Base-by-base conservation (phyloP, 1,140 invertebrate genomes). In the Dendroctonus ponderosae region DNA sequence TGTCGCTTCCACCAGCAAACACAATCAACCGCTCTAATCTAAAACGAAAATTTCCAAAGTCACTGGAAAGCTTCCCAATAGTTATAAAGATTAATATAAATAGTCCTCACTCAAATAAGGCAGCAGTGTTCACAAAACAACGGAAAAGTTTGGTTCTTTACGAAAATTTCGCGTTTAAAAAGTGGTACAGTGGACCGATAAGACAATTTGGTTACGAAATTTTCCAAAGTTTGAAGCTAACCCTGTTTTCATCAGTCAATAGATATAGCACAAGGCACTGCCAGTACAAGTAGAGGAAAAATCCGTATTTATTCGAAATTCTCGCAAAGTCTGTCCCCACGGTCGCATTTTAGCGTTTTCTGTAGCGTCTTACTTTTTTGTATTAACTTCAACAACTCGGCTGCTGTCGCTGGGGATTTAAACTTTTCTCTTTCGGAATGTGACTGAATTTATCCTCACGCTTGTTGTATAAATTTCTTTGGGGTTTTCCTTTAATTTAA, bases 331-430 rank as follows among this genome's bases (percentile, higher is more conserved):
- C 57, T 8, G 57, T 59, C 57, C 57, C 57, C 14, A 48, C 43
- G 57, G 57, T 59, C 43, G 46, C 57, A 59, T 59, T 59, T 59
- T 59, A 59, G 40, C 57, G 40, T 59, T 44, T 59, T 59, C 57
- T 59, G 57, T 59, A 59, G 41, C 41, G 39, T 59, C 57, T 59
- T 59, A 46, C 57, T 59, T 59, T 59, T 59, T 59, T 59, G 57
- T 59, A 59, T 59, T 59, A 59, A 59, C 57, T 59, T 59, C 57
- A 59, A 48, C 57, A 59, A 53, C 41, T 59, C 57, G 57, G 41
- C 57, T 48, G 41, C 42, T 41, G 53, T 56, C 53, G 53, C 41
- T n/a, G 40, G 57, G 57, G 43, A 44, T 59, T 59, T 59, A 43
- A 59, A 59, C 57, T 59, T 59, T 59, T 44, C 14, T 38, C 12